A percentile compares a stretch with the other conserved stretches of the same genome.
Conservation (phyloP, 2,888 invertebrate species). For the Apomyelois bistriatella region DNA sequence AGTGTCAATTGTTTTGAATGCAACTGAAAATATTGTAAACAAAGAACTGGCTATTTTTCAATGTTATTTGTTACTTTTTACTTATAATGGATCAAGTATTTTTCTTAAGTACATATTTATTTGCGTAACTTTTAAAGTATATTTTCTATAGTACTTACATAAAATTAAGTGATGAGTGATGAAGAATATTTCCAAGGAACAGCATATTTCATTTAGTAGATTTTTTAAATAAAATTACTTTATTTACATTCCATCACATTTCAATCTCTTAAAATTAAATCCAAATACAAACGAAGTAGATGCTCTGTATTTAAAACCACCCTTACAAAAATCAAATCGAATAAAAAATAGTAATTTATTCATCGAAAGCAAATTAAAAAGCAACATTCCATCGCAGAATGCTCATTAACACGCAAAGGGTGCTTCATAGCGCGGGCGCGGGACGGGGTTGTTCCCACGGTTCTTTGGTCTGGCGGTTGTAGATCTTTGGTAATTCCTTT, state of each 20-base stretch:
- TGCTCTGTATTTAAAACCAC: neutral
- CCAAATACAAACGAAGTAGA: neutral
- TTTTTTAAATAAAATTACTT: neutral
- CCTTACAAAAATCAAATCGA: neutral
- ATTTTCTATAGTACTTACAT: too few relatives aligned
- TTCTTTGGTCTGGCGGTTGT: slow-evolving; percentile 12
- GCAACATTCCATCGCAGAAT: slow-evolving; percentile 17
- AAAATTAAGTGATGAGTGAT: too few relatives aligned
- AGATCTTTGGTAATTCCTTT: too few relatives aligned
- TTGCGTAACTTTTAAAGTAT: too few relatives aligned
- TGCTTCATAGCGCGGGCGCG: slow-evolving; percentile 20
- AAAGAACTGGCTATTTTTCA: too few relatives aligned
- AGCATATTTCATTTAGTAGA: neutral
- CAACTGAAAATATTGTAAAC: too few relatives aligned
- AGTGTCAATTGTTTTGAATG: neutral
- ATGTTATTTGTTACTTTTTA: too few relatives aligned
- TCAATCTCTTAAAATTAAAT: neutral
- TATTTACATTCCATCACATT: neutral
- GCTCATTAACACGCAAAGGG: slow-evolving; percentile 22
- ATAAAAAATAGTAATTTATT: slow-evolving; percentile 14
- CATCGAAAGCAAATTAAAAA: slow-evolving; percentile 15
- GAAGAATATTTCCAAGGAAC: too few relatives aligned
- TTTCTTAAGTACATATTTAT: too few relatives aligned
- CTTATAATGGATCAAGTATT: too few relatives aligned
- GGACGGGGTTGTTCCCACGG: slow-evolving; percentile 38